phyloP scores from a whole-genome alignment of 2,113 vertebrate species.

The Mormyrus iriodes region DNA sequence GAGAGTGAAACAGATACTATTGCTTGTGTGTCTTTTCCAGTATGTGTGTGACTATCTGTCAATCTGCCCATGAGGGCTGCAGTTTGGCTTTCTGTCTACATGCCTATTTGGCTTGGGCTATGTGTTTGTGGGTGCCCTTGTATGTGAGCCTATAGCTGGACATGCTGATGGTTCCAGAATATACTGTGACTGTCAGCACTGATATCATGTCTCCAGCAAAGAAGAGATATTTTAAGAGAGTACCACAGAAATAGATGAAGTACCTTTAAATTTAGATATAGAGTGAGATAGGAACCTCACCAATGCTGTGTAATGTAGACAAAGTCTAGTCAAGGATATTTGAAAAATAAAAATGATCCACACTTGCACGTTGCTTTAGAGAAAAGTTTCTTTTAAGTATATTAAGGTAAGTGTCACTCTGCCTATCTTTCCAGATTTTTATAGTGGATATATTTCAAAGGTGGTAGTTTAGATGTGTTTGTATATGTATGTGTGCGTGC shows the following conservation, averaged over 20 bases:
- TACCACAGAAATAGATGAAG: not conserved
- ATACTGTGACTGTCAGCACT: not conserved
- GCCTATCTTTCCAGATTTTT: not conserved
- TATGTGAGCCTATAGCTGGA: not conserved
- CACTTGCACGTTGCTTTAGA: not conserved
- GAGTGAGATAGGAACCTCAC: not conserved
- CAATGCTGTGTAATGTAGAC: not conserved
- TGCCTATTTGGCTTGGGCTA: not conserved
- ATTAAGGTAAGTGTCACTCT: no score
- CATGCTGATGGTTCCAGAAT: not conserved
- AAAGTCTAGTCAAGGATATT: not conserved
- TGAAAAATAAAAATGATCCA: not conserved
- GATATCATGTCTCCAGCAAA: not conserved
- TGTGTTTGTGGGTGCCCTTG: not conserved
- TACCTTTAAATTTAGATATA: conserved; percentile 19
- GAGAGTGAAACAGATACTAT: not conserved
- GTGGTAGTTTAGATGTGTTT: not conserved
- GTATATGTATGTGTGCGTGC: not conserved
- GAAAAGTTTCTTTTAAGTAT: no score
- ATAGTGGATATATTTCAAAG: not conserved
- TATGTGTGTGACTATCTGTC: not conserved
- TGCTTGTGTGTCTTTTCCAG: not conserved
- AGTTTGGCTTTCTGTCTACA: not conserved
- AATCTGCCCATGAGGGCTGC: not conserved
- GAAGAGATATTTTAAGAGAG: conserved; percentile 9